Evolutionary conservation across 2,888 invertebrate genomes (phyloP), one percentile per base, ranked within the genome.

Genomic region (Dioctria linearis): DNA sequence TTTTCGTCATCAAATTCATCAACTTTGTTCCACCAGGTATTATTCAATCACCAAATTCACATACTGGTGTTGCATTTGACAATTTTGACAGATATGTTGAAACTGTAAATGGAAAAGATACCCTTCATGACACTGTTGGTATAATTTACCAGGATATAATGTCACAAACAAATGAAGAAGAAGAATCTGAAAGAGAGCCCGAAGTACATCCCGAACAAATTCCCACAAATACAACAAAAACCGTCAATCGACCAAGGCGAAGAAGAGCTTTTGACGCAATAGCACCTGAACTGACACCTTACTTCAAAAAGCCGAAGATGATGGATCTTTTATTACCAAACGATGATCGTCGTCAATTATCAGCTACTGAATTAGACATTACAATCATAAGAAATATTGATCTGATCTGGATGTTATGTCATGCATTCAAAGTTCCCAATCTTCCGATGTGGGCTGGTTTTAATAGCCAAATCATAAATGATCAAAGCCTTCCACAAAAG

Each of bases 1-100:
- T 84, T 79, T 84, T 57, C 84, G 8, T 83, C 82, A 51, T 46
- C 81, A 3, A 39, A 83, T 59, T 66, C 79, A 13, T 80, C 83
- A 4, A 78, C 11, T 46, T 25, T 85, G 59, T 85, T 81, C 86
- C 86, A 49, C 79, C 83, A 66, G 83, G 69, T 61, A 84, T 86
- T 66, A 73, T n/a, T 78, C 67, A 40, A 76, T 71, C 40, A 42
- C 40, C 79, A 25, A 69, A 83, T 65, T 80, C 86, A 43, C 81
- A 46, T 67, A 86, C 85, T n/a, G 84, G 84, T 59, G 59, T 59
- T 59, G 59, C 59, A 59, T 59, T 59, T 11, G 59, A 59, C 11
- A 11, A 59, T 59, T 59, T 59, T 25, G 59, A 59, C 3, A 5
- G 59, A 59, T 59, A 59, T 11, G 59, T 59, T 59, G n/a, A 59